Evolutionary conservation across 35 echinoderm and acorn worm genomes (phyloP), one percentile per base, ranked within the genome.

Genomic region (Apostichopus parvimensis): DNA sequence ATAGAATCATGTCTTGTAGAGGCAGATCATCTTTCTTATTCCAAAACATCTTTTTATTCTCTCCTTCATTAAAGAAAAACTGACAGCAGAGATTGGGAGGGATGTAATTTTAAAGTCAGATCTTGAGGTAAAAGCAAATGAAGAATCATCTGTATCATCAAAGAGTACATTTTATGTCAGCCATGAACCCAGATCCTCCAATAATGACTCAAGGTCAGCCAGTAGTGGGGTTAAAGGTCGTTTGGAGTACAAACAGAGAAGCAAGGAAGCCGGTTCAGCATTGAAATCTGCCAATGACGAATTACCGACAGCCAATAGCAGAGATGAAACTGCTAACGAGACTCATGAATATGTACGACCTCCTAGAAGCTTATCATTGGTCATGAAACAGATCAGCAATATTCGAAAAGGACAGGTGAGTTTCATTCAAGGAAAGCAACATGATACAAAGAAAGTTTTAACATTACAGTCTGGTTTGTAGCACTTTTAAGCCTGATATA

Each of bases 301-400:
- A 22, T 6, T 75, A 75, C 71, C 71, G 20, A 75, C n/a, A 6
- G 17, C 71, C 21, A 5, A 1, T 5, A 84, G 15, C 28, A 84
- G 57, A 84, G 81, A 84, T 84, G 81, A 62, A 84, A 1, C 71
- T 22, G 20, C 18, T 58, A 62, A n/a, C 58, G 54, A 84, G 1
- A 18, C 71, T 22, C 81, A 84, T 58, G 81, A 84, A 84, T 84
- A 58, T 58, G 22, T 17, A 59, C 10, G 55, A 58, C 81, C 81
- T 58, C 81, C 81, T 13, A 53, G 81, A 59, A 84, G 81, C 57
- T 59, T 84, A 18, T 84, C 81, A n/a, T 84, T 84, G 52, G 81
- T 84, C 56, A 84, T 84, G 81, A 84, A 84, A 25, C 81, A 84
- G 23, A 84, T 84, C 5, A 84, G 81, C 22, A 84, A 84, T 55